These are phyloP conservation scores for Seriola rivoliana DNA, from an alignment of 2,113 vertebrate genomes.

Conservation along the genomic window DNA sequence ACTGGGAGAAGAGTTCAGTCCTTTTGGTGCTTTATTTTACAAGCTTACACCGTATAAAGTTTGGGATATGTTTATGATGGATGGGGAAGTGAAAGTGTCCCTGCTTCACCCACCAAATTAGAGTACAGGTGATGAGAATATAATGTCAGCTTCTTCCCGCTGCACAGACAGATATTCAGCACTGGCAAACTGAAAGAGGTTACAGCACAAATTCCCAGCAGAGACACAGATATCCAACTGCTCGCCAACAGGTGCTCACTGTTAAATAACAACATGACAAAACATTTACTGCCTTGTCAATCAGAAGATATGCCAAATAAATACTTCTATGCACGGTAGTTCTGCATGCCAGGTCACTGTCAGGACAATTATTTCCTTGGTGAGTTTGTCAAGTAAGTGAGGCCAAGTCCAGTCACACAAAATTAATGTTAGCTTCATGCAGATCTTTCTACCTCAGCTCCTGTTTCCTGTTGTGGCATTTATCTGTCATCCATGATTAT, in stretches of 20 bases:
- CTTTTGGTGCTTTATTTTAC: background rate
- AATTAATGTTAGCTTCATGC: slow-evolving; percentile 29
- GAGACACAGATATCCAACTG: background rate
- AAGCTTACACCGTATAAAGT: background rate
- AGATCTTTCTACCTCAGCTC: slow-evolving; percentile 29
- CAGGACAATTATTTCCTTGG: slow-evolving; percentile 22
- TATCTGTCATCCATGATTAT: slow-evolving; percentile 32
- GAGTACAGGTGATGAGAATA: slow-evolving; percentile 17
- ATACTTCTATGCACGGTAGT: background rate
- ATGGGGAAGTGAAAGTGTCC: background rate
- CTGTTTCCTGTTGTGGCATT: slow-evolving; percentile 38
- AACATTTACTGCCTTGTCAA: slow-evolving; percentile 27
- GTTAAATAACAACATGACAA: slow-evolving; percentile 24
- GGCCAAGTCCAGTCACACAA: slow-evolving; percentile 30
- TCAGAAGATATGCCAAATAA: slow-evolving; percentile 13
- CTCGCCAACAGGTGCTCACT: background rate
- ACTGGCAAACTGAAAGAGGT: background rate
- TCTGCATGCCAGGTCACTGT: slow-evolving; percentile 21
- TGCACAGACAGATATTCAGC: background rate
- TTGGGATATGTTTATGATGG: background rate
- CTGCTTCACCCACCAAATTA: background rate
- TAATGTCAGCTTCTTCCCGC: slow-evolving; percentile 5
- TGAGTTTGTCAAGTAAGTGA: slow-evolving; percentile 6
- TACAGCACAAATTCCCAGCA: background rate
- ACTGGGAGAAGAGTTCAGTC: background rate